phyloP scores from a whole-genome alignment of 2,797 vertebrate species.

The Mormyrus proboscirostris region DNA sequence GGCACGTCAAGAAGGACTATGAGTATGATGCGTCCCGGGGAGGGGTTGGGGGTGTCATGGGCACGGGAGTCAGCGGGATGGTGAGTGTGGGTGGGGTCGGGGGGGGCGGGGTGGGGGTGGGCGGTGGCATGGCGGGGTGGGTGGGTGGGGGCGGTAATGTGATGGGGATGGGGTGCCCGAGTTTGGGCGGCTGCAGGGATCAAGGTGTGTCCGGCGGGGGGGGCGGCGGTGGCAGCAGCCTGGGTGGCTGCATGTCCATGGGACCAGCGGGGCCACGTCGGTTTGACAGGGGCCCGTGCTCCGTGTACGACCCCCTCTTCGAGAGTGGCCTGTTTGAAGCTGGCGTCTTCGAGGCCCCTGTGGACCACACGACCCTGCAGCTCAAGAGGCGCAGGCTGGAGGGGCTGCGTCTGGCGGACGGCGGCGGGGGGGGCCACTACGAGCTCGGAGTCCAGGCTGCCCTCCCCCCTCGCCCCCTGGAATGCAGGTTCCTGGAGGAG shows the following conservation, averaged over 20 bases:
- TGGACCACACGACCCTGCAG: conserved; percentile 77
- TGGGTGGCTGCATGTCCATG: conserved; percentile 58
- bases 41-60: conserved; percentile 56
- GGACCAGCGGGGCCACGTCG: conserved; percentile 54
- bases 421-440: conserved; percentile 54
- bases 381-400: conserved; percentile 84
- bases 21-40: conserved; percentile 66
- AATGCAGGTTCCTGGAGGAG: conserved; percentile 88
- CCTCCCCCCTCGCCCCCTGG: conserved; percentile 65
- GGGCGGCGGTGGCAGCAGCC: conserved; percentile 48
- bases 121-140: conserved; percentile 60
- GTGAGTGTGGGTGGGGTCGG: conserved; percentile 47
- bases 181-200: conserved; percentile 61
- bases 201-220: conserved; percentile 51
- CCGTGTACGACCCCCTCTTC: conserved; percentile 74
- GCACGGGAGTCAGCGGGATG: conserved; percentile 53
- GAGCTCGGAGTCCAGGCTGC: conserved; percentile 70
- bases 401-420: conserved; percentile 71
- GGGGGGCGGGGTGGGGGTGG: conserved; percentile 44
- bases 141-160: conserved; percentile 58
- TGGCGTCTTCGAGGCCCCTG: conserved; percentile 69
- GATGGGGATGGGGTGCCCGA: conserved; percentile 63
- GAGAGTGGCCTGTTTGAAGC: conserved; percentile 66
- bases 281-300: conserved; percentile 59
- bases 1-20: conserved; percentile 84